Evolutionary conservation across 2,888 invertebrate genomes (phyloP).

Genomic region (Melieria crassipennis): DNA sequence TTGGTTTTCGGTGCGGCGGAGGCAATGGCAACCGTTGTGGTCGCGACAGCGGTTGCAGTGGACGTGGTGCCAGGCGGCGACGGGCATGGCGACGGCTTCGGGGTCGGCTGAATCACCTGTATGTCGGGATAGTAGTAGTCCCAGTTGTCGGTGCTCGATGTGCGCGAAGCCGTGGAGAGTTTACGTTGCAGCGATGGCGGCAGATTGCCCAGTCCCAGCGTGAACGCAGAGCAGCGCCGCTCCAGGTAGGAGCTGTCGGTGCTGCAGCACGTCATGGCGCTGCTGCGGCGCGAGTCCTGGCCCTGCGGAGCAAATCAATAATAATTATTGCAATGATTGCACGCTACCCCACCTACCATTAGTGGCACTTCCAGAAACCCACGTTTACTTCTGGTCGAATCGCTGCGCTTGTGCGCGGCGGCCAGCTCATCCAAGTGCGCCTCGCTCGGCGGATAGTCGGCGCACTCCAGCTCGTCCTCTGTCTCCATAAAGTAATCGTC

Average conservation of each 20-base stretch:
- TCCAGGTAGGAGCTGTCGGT: constrained; percentile 86
- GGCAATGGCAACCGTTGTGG: constrained; percentile 39
- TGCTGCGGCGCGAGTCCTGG: constrained; percentile 72
- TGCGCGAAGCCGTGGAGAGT: constrained; percentile 59
- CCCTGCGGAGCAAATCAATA: constrained; percentile 50
- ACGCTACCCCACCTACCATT: constrained; percentile 53
- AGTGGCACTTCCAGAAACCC: constrained; percentile 65
- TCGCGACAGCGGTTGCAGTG: constrained; percentile 23
- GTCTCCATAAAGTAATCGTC: constrained; percentile 66
- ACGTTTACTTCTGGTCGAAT: constrained; percentile 62
- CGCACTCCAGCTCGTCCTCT: constrained; percentile 65
- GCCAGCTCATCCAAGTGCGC: constrained; percentile 50
- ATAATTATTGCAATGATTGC: neutral
- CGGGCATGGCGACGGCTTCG: constrained; percentile 83
- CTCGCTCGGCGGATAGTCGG: constrained; percentile 66
- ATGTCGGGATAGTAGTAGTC: constrained; percentile 73
- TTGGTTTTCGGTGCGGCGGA: constrained; percentile 35
- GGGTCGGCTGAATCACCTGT: constrained; percentile 80
- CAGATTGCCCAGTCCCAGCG: constrained; percentile 75
- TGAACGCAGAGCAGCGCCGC: constrained; percentile 81
- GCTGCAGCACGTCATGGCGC: constrained; percentile 86
- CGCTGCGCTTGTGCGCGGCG: constrained; percentile 55
- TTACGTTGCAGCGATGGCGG: constrained; percentile 63
- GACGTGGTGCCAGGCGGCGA: constrained; percentile 55
- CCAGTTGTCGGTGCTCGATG: constrained; percentile 66